phyloP scores from a whole-genome alignment of 2,888 invertebrate genomes.

The Strigamia crassipes region DNA sequence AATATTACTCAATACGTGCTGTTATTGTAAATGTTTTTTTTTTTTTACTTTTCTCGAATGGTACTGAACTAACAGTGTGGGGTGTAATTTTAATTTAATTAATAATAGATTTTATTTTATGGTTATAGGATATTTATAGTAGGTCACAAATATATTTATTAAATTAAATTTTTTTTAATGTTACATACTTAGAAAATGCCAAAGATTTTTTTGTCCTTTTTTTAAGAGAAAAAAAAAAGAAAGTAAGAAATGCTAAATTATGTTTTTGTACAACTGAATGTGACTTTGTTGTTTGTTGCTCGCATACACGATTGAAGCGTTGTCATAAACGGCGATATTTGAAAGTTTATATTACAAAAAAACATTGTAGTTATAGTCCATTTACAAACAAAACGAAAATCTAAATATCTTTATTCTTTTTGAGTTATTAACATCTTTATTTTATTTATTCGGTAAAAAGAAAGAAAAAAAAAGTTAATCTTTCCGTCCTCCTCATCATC shows the following conservation, averaged over 20 bases:
- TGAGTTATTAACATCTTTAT: background rate
- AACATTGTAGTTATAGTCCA: conserved; percentile 27
- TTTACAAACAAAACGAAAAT: background rate
- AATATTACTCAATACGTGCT: conserved; percentile 20
- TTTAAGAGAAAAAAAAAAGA: background rate
- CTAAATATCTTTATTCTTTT: conserved; percentile 4
- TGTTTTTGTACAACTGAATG: background rate
- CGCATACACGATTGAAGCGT: background rate
- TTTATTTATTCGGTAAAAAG: background rate
- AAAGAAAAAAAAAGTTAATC: background rate
- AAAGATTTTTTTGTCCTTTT: background rate
- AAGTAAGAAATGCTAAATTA: background rate
- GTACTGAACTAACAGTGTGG: background rate
- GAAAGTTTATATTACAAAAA: conserved; percentile 23
- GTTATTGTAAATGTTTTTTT: conserved; percentile 31
- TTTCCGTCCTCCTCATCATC: background rate
- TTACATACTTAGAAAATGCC: background rate
- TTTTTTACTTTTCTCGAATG: background rate
- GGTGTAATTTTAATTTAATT: background rate
- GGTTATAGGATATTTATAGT: conserved; percentile 2
- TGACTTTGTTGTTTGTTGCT: conserved; percentile 17
- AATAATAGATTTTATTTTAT: conserved; percentile 17
- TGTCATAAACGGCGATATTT: conserved; percentile 21
- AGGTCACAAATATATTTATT: conserved; percentile 13
- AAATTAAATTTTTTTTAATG: background rate